Percentiles rank a stretch among this genome's conserved stretches.
These are phyloP conservation scores for Therioaphis trifolii DNA, from an alignment of 2,888 invertebrate genomes.

Conservation along the genomic window DNA sequence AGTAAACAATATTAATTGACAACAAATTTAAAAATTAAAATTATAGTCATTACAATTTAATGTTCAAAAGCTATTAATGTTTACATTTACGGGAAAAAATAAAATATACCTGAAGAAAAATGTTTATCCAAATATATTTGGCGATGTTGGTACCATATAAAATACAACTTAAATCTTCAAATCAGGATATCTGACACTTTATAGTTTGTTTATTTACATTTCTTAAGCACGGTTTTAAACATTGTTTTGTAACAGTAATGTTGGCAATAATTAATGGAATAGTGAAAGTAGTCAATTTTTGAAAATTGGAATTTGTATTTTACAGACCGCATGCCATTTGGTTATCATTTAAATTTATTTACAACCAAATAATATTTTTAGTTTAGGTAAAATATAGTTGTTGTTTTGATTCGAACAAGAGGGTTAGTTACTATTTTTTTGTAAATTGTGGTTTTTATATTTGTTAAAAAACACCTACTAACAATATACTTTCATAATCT, in stretches of 20 bases:
- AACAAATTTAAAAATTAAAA: constrained; percentile 59
- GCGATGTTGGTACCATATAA: background rate
- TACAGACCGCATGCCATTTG: background rate
- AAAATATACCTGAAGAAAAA: constrained; percentile 26
- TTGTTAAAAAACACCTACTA: constrained; percentile 18
- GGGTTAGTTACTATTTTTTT: constrained; percentile 19
- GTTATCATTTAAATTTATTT: constrained; percentile 1
- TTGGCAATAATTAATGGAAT: constrained; percentile 15
- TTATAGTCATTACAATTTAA: constrained; percentile 36
- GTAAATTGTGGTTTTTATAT: background rate
- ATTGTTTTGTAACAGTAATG: background rate
- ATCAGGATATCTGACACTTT: background rate
- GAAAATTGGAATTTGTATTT: constrained; percentile 30
- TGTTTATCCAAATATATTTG: background rate
- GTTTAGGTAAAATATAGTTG: background rate
- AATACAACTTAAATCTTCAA: background rate
- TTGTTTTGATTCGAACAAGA: constrained; percentile 23
- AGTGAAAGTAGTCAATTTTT: constrained; percentile 3
- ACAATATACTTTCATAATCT: constrained; percentile 54
- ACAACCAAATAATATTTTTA: constrained; percentile 16
- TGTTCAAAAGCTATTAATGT: constrained; percentile 6
- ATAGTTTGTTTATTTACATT: constrained; percentile 17
- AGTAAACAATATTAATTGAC: constrained; percentile 57
- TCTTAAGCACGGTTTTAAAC: constrained; percentile 16
- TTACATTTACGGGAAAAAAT: background rate